phyloP scores from a whole-genome alignment of 2,888 invertebrate species.

The Pseudococcus jackbeardsleyi region DNA sequence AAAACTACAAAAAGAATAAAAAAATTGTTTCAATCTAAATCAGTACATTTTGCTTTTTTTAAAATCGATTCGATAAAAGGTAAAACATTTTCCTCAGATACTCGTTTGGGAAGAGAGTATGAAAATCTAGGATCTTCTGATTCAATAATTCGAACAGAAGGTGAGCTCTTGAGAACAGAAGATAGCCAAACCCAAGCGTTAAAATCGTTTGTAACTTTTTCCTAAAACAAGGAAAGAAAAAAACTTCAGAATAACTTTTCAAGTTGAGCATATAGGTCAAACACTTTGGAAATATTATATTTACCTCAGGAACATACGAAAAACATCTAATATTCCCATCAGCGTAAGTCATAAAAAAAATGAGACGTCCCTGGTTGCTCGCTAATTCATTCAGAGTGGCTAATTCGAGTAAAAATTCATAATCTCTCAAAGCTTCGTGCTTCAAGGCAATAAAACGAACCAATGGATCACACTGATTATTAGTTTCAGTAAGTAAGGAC shows the following conservation, averaged over 20 bases:
- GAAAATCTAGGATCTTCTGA: not conserved
- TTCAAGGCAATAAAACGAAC: slow-evolving; percentile 7
- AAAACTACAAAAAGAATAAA: not conserved
- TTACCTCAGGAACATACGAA: slow-evolving; percentile 80
- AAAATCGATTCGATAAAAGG: not conserved
- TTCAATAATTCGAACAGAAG: not conserved
- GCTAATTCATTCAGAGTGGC: not conserved
- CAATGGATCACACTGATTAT: not conserved
- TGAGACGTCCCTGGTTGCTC: slow-evolving; percentile 72
- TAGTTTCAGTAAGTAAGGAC: not conserved
- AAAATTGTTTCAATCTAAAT: not conserved
- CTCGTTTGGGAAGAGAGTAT: not conserved
- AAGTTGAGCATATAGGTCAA: not conserved
- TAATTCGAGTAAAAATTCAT: not conserved
- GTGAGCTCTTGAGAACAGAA: not conserved
- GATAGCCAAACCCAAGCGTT: slow-evolving; percentile 7
- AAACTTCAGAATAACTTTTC: not conserved
- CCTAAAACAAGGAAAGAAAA: slow-evolving; percentile 29
- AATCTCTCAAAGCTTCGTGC: slow-evolving; percentile 39
- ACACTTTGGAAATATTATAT: not conserved
- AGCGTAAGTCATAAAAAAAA: slow-evolving; percentile 78
- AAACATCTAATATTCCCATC: slow-evolving; percentile 78
- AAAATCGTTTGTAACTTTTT: slow-evolving; percentile 1
- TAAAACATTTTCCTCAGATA: slow-evolving; percentile 7
- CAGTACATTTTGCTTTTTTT: not conserved